These are phyloP conservation scores for Mustela nigripes DNA, from an alignment of 2,113 vertebrate species.

Conservation along the genomic window DNA sequence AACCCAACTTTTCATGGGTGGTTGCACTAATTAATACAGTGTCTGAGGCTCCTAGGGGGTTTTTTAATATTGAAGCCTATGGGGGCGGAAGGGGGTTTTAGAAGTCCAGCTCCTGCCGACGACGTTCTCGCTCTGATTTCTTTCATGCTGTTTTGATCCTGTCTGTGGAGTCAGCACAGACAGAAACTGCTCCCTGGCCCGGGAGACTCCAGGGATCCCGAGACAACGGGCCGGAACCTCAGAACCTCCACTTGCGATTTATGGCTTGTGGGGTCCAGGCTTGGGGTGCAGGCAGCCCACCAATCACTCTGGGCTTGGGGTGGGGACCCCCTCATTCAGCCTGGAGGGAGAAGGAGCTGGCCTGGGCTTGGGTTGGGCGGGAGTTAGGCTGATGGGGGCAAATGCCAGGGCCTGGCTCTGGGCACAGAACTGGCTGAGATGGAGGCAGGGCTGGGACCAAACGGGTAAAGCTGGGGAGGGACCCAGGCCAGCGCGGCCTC, in stretches of 20 bases:
- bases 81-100: slow-evolving; percentile 90
- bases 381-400: not conserved
- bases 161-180: slow-evolving; percentile 81
- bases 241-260: slow-evolving; percentile 29
- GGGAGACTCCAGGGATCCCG: slow-evolving; percentile 32
- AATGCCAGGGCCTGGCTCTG: not conserved
- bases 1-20: slow-evolving; percentile 93
- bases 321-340: not conserved
- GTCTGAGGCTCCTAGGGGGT: slow-evolving; percentile 89
- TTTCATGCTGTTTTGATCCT: slow-evolving; percentile 89
- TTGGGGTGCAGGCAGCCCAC: not conserved
- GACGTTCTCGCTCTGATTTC: slow-evolving; percentile 86
- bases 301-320: not conserved
- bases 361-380: not conserved
- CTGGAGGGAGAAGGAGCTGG: not conserved
- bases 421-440: not conserved
- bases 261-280: not conserved
- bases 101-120: slow-evolving; percentile 89
- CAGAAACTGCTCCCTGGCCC: slow-evolving; percentile 78
- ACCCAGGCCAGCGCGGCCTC: not conserved
- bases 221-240: not conserved
- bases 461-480: too few relatives aligned
- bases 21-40: slow-evolving; percentile 94
- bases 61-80: slow-evolving; percentile 90
- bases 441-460: accelerated